These are phyloP conservation scores for Drosophila kambysellisi DNA, from an alignment of 2,888 invertebrate genomes.

Conservation along the genomic window DNA sequence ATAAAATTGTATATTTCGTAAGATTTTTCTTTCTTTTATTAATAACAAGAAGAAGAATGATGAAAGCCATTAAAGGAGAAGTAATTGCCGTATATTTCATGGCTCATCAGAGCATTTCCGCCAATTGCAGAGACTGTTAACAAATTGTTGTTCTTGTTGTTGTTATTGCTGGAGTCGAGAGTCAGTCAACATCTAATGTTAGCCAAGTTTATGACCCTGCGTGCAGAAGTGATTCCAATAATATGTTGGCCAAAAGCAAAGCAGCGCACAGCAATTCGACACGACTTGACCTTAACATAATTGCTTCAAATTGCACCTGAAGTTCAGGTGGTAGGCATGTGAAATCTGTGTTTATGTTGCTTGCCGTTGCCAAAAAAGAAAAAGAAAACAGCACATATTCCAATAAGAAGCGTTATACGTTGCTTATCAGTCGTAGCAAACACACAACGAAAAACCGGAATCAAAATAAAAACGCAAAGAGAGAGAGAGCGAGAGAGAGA, in stretches of 20 bases:
- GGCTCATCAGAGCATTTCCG: conserved; percentile 35
- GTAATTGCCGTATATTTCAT: conserved; percentile 21
- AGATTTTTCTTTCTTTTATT: not conserved
- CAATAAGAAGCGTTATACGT: conserved; percentile 42
- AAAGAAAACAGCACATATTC: conserved; percentile 29
- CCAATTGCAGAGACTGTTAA: conserved; percentile 1
- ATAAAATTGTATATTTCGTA: not conserved
- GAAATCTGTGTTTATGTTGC: conserved; percentile 44
- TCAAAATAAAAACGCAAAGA: conserved; percentile 68
- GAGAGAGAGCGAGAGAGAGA: not conserved
- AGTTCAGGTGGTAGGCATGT: conserved; percentile 57
- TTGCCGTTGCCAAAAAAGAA: conserved; percentile 28
- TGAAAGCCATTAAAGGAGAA: conserved; percentile 15
- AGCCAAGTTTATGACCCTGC: conserved; percentile 44
- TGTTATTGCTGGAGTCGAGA: not conserved
- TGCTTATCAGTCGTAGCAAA: conserved; percentile 64
- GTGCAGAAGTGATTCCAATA: conserved; percentile 46
- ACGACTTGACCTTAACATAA: conserved; percentile 57
- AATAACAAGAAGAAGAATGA: conserved; percentile 3
- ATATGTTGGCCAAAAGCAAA: conserved; percentile 35
- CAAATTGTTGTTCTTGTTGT: not conserved
- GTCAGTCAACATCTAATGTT: conserved; percentile 39
- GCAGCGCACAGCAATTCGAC: conserved; percentile 41
- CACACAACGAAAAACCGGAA: conserved; percentile 73
- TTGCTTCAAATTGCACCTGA: conserved; percentile 59